Base-by-base conservation (phyloP, 2,113 vertebrate genomes). In the Tauraco erythrolophus region DNA sequence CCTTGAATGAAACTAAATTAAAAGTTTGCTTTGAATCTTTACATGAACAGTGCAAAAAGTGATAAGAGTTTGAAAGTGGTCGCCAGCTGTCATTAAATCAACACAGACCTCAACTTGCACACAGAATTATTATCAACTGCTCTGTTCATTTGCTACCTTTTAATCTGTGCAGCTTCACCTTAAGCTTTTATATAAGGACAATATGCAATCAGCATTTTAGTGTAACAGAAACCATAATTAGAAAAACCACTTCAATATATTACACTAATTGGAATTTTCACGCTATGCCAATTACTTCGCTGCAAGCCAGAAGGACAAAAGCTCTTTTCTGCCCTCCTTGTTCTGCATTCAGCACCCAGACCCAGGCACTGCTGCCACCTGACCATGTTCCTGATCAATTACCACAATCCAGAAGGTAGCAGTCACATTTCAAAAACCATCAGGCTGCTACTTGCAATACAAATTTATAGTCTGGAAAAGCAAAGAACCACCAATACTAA, bases 381-480 rank as follows among this genome's bases (percentile, higher is more conserved):
- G 33, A 56, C 35, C 35, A 56, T 0, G 0, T n/a, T 21, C 51
- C 71, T 68, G n/a, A 41, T 62, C 37, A 71, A 76, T 14, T 51
- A 54, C 19, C 22, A 18, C 71, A 68, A 1, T 5, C n/a, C 10
- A 16, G 58, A 83, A 84, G 14, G 33, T 12, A 93, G 30, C 23
- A 72, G 48, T 5, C 33, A 60, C 30, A 35, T 51, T 17, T 54
- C n/a, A 84, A 70, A 84, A 65, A 19, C 35, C 37, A 62, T 8
- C 58, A 79, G 57, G 48, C 66, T 72, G 41, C 56, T 57, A 80
- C 6, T 3, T 53, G 30, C 46, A 57, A 50, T 25, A 79, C 5
- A 19, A 51, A 85, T 70, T 30, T 56, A 41, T 4, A 37, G 48
- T 6, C 53, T 77, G 30, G 45, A 77, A 84, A 46, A 87, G 35